phyloP scores from a whole-genome alignment of 2,888 invertebrate species.

The Drymonia ruficornis region DNA sequence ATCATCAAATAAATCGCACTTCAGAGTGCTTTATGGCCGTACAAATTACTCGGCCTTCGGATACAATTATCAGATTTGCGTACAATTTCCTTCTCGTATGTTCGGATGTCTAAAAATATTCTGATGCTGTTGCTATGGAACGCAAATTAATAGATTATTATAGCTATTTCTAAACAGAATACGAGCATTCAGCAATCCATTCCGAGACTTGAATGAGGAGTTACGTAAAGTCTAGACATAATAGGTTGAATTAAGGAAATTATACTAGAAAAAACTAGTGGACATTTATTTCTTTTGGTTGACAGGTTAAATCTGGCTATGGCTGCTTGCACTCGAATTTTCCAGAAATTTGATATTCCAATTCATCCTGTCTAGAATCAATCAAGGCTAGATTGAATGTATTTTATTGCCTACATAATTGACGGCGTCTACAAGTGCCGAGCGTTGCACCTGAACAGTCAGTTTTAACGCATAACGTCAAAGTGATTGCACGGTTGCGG shows the following conservation, averaged over 20 bases:
- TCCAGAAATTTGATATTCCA: slow-evolving; percentile 19
- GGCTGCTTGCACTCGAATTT: slow-evolving; percentile 10
- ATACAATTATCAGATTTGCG: slow-evolving; percentile 41
- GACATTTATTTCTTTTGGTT: not conserved
- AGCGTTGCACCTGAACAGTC: too few relatives aligned
- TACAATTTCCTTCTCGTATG: slow-evolving; percentile 25
- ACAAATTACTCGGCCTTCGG: slow-evolving; percentile 41
- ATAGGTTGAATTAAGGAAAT: too few relatives aligned
- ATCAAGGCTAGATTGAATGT: slow-evolving; percentile 13
- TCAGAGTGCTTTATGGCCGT: slow-evolving; percentile 22
- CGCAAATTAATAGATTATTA: not conserved
- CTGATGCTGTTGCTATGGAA: not conserved
- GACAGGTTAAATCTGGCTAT: slow-evolving; percentile 2
- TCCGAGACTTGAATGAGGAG: too few relatives aligned
- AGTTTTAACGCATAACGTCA: too few relatives aligned
- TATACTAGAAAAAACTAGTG: too few relatives aligned
- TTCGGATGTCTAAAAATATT: slow-evolving; percentile 28
- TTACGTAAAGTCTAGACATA: not conserved
- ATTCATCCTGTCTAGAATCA: slow-evolving; percentile 10
- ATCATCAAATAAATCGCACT: slow-evolving; percentile 27
- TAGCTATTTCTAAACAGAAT: not conserved
- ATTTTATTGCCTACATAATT: not conserved
- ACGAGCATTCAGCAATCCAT: not conserved
- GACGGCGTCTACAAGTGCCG: too few relatives aligned
- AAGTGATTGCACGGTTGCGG: too few relatives aligned